These are phyloP conservation scores for Agrilus biguttatus DNA, from an alignment of 2,888 invertebrate genomes.

Conservation along the genomic window DNA sequence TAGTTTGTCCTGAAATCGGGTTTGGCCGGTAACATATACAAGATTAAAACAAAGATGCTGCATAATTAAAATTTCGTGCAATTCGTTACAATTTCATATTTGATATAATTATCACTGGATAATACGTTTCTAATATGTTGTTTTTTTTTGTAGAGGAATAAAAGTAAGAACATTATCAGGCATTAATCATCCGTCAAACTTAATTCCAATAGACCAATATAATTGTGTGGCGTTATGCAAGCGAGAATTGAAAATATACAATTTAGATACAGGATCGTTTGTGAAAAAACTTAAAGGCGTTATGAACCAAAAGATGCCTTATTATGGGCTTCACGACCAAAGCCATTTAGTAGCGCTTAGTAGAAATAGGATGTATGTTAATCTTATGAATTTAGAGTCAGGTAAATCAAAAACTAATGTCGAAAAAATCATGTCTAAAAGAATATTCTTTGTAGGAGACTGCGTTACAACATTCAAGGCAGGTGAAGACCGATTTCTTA, in stretches of 20 bases:
- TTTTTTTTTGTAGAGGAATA: slow-evolving; percentile 35
- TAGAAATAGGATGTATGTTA: slow-evolving; percentile 79
- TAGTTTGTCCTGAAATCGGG: too few species aligned
- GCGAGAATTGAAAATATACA: slow-evolving; percentile 65
- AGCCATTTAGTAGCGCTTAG: slow-evolving; percentile 70
- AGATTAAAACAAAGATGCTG: too few species aligned
- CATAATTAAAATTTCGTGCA: too few species aligned
- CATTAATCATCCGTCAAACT: slow-evolving; percentile 61
- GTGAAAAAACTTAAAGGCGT: slow-evolving; percentile 66
- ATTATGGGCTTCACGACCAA: slow-evolving; percentile 69
- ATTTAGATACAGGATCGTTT: slow-evolving; percentile 61
- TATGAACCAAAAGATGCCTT: slow-evolving; percentile 90
- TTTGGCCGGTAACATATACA: too few species aligned
- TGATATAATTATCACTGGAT: too few species aligned
- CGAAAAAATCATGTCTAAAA: neutral
- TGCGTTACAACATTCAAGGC: slow-evolving; percentile 79
- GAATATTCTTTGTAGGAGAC: slow-evolving; percentile 39
- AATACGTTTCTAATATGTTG: too few species aligned
- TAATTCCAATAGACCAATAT: slow-evolving; percentile 62
- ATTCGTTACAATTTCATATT: too few species aligned
- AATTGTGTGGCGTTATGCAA: slow-evolving; percentile 69
- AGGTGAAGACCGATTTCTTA: slow-evolving; percentile 79
- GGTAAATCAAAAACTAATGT: slow-evolving; percentile 31
- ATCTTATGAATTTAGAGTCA: slow-evolving; percentile 69
- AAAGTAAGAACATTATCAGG: slow-evolving; percentile 56